phyloP scores from a whole-genome alignment of 2,797 vertebrate species.

The Channa striata region DNA sequence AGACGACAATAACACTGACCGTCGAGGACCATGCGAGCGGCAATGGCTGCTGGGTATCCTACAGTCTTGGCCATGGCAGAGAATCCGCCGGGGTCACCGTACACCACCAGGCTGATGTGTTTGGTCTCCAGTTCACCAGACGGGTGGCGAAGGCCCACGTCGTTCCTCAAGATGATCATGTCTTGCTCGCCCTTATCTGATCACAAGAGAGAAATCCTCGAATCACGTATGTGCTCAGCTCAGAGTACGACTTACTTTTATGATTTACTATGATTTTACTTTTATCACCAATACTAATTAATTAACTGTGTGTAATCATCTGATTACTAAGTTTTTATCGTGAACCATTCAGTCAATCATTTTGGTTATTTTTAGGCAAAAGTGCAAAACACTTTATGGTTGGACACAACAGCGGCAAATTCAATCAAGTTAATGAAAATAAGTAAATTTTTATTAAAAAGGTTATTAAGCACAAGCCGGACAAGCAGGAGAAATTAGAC shows the following conservation, averaged over 20 bases:
- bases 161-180: slow-evolving; percentile 94
- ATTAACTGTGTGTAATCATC: no score
- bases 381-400: no score
- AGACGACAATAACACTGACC: slow-evolving; percentile 82
- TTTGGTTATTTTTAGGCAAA: no score
- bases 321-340: no score
- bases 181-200: slow-evolving; percentile 88
- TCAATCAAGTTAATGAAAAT: no score
- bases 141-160: slow-evolving; percentile 92
- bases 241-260: no score
- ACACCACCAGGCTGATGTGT: slow-evolving; percentile 91
- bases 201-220: background rate
- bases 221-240: no score
- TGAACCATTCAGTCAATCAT: no score
- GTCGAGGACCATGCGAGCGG: slow-evolving; percentile 93
- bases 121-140: slow-evolving; percentile 95
- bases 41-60: slow-evolving; percentile 93
- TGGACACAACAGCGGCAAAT: no score
- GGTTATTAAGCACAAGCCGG: background rate
- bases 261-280: no score
- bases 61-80: slow-evolving; percentile 99
- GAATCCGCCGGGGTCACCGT: slow-evolving; percentile 91
- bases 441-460: no score
- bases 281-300: no score
- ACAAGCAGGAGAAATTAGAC: background rate